These are phyloP conservation scores for Aricia agestis DNA, from an alignment of 1,140 invertebrate genomes.

Conservation along the genomic window DNA sequence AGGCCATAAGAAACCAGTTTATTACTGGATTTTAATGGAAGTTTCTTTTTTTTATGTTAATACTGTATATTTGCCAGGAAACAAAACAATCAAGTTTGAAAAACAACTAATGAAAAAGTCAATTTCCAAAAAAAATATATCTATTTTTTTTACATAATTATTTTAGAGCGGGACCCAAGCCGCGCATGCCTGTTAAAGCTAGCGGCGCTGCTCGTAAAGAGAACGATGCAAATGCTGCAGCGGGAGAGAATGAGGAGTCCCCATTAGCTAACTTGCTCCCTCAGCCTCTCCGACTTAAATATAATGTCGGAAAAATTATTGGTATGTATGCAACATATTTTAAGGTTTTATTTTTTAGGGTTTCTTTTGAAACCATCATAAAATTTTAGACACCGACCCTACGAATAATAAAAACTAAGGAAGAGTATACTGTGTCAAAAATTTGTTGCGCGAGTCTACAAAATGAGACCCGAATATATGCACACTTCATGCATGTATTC, in stretches of 20 bases:
- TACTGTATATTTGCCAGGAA: too few relatives aligned
- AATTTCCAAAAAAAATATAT: neutral
- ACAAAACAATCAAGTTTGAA: too few relatives aligned
- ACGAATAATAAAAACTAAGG: too few relatives aligned
- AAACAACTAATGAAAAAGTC: neutral
- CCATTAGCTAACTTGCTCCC: slow-evolving; percentile 59
- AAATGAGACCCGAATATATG: too few relatives aligned
- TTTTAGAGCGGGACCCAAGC: slow-evolving; percentile 77
- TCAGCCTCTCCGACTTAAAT: slow-evolving; percentile 72
- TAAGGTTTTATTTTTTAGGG: neutral
- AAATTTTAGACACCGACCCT: too few relatives aligned
- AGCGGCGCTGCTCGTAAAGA: slow-evolving; percentile 53
- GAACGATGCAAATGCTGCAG: slow-evolving; percentile 40
- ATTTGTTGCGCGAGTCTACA: too few relatives aligned
- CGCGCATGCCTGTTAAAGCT: slow-evolving; percentile 81
- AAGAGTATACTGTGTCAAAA: too few relatives aligned
- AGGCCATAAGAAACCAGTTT: too few relatives aligned
- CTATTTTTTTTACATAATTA: neutral
- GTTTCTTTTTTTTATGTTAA: too few relatives aligned
- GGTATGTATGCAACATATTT: slow-evolving; percentile 43
- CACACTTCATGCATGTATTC: too few relatives aligned
- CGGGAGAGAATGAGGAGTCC: slow-evolving; percentile 37
- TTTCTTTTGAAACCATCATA: too few relatives aligned
- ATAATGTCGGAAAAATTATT: slow-evolving; percentile 78
- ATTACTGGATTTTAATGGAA: too few relatives aligned